phyloP scores from a whole-genome alignment of 2,797 vertebrate species.

The Picus viridis region DNA sequence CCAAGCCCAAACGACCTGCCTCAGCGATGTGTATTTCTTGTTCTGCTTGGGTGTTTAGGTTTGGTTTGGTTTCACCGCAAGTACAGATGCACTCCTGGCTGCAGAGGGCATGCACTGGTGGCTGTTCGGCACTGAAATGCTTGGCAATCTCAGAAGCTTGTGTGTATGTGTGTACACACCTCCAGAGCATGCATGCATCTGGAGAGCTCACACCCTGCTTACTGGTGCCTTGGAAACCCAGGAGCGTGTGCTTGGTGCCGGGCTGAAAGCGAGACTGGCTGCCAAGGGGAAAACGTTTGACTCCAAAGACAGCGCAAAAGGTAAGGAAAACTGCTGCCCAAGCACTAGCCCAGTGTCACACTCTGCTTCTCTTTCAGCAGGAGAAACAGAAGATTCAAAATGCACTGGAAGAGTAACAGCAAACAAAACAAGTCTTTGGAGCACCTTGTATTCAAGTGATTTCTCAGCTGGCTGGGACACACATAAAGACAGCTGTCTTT shows the following conservation, averaged over 20 bases:
- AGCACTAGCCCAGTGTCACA: background rate
- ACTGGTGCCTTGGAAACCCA: background rate
- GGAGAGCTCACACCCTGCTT: background rate
- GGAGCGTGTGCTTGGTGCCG: background rate
- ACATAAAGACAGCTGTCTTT: background rate
- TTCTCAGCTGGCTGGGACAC: background rate
- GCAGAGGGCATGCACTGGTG: background rate
- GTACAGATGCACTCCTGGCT: background rate
- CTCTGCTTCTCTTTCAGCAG: background rate
- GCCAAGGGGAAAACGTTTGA: background rate
- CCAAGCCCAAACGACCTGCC: background rate
- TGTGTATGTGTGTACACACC: background rate
- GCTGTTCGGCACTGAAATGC: background rate
- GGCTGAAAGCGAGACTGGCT: background rate
- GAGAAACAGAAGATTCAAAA: background rate
- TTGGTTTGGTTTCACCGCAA: background rate
- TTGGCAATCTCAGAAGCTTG: background rate
- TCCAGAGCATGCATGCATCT: rapidly evolving
- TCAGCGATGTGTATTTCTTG: background rate
- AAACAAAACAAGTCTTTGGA: background rate
- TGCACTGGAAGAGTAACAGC: background rate
- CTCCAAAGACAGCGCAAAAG: background rate
- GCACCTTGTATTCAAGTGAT: background rate
- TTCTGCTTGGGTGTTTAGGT: too few relatives aligned
- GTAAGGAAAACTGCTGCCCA: background rate